Base-by-base conservation (phyloP, 1,140 invertebrate species). In the Polyergus mexicanus region DNA sequence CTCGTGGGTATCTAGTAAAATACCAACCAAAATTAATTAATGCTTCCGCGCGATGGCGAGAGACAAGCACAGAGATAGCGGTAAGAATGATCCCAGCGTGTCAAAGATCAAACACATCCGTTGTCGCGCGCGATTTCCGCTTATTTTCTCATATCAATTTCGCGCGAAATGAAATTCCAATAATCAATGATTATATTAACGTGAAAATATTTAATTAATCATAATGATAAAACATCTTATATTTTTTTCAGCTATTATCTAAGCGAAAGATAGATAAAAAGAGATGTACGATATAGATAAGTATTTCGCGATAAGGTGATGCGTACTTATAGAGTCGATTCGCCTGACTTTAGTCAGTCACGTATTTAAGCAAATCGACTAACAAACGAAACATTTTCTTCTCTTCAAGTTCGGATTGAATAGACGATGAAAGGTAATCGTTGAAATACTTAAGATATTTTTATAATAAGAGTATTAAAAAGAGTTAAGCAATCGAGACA, bases 1-100 rank as follows among this genome's bases (percentile, higher is more conserved):
- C 38, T 72, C 35, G 38, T 60, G 10, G 10, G 8, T 44, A 47
- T 74, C 78, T 83, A 47, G 25, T 74, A 83, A 72, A 83, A 62
- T 74, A 56, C 54, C 78, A 71, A 81, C 66, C 28, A 68, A n/a
- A n/a, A n/a, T 60, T 83, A 83, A 83, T 74, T 83, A 83, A 58
- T 72, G 66, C 54, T 72, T 44, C 28, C 13, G 25, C 28, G 54
- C 13, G 63, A 0, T 41, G 32, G 32, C 22, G 76, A 51, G n/a
- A 47, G 35, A 8, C 32, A 38, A 28, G 28, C 19, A 41, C 54
- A 83, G 74, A 83, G 68, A 60, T 54, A 71, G n/a, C 11, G 19
- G 22, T 7, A 81, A 62, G 54, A 83, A 69, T 44, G 66, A 8
- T 25, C 38, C 6, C 38, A 1, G 1, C 32, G 22, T 3, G 22